Conservation (phyloP, 2,888 invertebrate genomes). For the Antitype chi region DNA sequence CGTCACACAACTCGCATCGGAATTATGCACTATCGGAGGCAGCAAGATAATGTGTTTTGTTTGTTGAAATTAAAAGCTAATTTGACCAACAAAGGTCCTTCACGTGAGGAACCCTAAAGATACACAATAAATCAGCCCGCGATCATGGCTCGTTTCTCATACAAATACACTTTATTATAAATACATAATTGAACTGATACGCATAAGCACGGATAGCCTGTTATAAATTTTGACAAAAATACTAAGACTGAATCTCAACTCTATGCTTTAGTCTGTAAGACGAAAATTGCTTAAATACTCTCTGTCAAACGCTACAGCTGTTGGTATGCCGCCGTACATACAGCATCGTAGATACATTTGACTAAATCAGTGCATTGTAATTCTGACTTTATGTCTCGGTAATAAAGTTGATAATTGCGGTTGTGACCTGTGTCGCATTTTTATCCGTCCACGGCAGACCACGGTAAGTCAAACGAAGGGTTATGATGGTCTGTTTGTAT, state of each 20-base stretch:
- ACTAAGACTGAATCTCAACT: constrained; percentile 33
- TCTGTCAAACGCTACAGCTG: constrained; percentile 60
- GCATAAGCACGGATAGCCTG: constrained; percentile 44
- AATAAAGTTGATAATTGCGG: constrained; percentile 54
- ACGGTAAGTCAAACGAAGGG: constrained; percentile 46
- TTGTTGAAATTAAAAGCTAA: not conserved
- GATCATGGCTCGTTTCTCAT: constrained; percentile 57
- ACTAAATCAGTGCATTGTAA: constrained; percentile 34
- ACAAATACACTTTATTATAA: constrained; percentile 58
- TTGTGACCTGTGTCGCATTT: constrained; percentile 28
- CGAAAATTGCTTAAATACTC: constrained; percentile 40
- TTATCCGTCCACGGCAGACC: constrained; percentile 46
- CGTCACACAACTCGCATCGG: constrained; percentile 15
- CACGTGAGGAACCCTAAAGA: constrained; percentile 22
- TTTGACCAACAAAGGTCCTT: not conserved
- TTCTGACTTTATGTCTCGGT: constrained; percentile 38
- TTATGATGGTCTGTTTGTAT: constrained; percentile 55
- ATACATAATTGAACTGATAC: constrained; percentile 61
- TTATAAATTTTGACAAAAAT: constrained; percentile 52
- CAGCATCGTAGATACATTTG: constrained; percentile 53
- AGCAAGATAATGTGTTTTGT: not conserved
- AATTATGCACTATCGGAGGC: not conserved
- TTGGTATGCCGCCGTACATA: constrained; percentile 55
- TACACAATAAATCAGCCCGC: constrained; percentile 55
- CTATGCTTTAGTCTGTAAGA: constrained; percentile 14